Evolutionary conservation across 2,113 vertebrate genomes (phyloP), one percentile per base, ranked within the genome.

Genomic region (Toxotes chatareus): DNA sequence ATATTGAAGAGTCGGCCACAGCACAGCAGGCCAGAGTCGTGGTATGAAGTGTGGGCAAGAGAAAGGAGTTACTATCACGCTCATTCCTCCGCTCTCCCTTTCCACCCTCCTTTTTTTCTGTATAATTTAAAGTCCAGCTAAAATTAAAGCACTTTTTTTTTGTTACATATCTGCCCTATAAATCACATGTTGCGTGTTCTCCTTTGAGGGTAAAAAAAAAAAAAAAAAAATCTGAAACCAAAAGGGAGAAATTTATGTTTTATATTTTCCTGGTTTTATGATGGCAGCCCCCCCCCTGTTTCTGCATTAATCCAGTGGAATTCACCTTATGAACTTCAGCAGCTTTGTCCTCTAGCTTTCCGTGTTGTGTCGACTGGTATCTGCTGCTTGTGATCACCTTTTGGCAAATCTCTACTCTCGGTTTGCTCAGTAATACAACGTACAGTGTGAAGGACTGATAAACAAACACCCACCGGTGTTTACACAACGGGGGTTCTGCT

Each of bases 1-100:
- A 9, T 68, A 83, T 86, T 83, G 83, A 82, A 61, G 73, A 86
- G 84, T n/a, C 7, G 72, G 87, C 90, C 87, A 9, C 90, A 78
- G 70, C 11, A 42, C 67, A 79, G 82, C 86, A 12, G 73, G 72
- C 82, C 84, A 79, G 76, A 79, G 56, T 19, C 27, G 14, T 46
- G 89, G 88, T 67, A 86, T 86, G 76, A 84, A 77, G 63, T 82
- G 76, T 77, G 76, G 83, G 85, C 69, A 46, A 21, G 59, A 85
- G 63, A 86, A 46, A 87, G 56, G 66, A 68, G 7, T 78, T 56
- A 53, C 70, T 81, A 38, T 82, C 71, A 73, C 44, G 42, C 77
- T 82, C 72, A 49, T 36, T 72, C 80, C 57, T 73, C 69, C 47
- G 55, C n/a, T 34, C 49, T 79, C 31, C 14, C 21, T 53, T 80